These are phyloP conservation scores for Bradysia coprophila DNA, from an alignment of 1,140 invertebrate species.

Conservation along the genomic window DNA sequence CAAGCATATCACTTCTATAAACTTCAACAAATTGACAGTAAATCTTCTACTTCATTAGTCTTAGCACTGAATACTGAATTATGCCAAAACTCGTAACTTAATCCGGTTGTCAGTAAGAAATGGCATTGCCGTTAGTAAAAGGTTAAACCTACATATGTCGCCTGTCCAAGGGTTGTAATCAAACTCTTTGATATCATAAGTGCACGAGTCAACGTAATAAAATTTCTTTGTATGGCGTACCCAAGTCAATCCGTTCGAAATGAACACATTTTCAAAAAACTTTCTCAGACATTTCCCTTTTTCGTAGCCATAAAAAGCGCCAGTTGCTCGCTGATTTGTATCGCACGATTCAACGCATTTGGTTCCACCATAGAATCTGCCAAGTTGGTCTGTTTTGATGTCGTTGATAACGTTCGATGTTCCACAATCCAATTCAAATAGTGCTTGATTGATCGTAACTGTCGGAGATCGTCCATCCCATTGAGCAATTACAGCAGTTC, in stretches of 20 bases:
- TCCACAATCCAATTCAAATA: neutral
- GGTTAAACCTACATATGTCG: constrained; percentile 1
- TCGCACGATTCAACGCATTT: neutral
- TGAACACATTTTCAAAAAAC: neutral
- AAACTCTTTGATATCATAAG: constrained; percentile 30
- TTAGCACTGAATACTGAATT: too few species aligned
- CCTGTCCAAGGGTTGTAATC: constrained; percentile 30
- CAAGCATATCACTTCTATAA: too few species aligned
- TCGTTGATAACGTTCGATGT: neutral
- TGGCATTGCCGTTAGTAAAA: neutral
- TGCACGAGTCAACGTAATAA: constrained; percentile 39
- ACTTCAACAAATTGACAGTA: too few species aligned
- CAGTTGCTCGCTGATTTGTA: constrained; percentile 7
- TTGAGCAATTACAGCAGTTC: neutral
- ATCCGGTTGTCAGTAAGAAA: neutral
- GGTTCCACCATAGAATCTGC: neutral
- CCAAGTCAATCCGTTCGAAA: constrained; percentile 45
- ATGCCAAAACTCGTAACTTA: neutral
- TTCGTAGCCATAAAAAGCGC: constrained; percentile 23
- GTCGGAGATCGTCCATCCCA: constrained; percentile 1
- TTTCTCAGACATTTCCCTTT: neutral
- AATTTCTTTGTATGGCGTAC: constrained; percentile 32
- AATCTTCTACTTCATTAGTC: too few species aligned
- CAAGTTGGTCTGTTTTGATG: neutral
- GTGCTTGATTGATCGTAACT: neutral